Conservation (phyloP, 1,140 invertebrate genomes). For the Camponotus vicinus region DNA sequence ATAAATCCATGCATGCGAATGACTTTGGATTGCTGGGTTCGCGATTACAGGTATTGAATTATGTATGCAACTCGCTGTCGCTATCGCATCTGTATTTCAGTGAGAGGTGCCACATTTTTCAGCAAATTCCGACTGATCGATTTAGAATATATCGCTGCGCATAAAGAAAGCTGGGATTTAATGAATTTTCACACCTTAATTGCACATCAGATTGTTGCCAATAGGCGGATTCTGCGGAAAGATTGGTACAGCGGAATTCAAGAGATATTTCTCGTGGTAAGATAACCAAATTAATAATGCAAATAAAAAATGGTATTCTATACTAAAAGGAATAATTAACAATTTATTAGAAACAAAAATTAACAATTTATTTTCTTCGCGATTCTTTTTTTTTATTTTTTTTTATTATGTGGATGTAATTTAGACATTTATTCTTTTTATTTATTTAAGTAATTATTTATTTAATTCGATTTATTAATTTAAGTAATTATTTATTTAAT, state of each 20-base stretch:
- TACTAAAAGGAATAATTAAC: neutral
- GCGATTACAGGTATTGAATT: conserved; percentile 71
- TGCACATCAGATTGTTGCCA: conserved; percentile 86
- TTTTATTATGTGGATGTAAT: neutral
- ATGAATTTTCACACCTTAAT: conserved; percentile 87
- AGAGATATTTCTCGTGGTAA: conserved; percentile 86
- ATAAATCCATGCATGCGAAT: conserved; percentile 83
- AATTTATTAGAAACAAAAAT: neutral
- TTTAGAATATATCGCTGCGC: conserved; percentile 82
- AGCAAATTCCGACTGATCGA: conserved; percentile 80
- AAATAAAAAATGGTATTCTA: neutral
- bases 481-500: too few relatives aligned
- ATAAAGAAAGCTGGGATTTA: conserved; percentile 88
- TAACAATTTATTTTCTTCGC: neutral
- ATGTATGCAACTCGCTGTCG: neutral
- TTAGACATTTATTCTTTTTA: neutral
- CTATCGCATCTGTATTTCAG: neutral
- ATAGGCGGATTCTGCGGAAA: conserved; percentile 86
- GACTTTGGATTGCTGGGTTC: conserved; percentile 79
- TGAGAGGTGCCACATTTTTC: conserved; percentile 34
- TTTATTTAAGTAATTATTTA: neutral
- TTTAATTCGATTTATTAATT: too few relatives aligned
- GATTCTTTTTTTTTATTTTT: neutral
- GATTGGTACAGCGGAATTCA: conserved; percentile 89
- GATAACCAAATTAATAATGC: too few relatives aligned